These are phyloP conservation scores for Paelopatides confundens DNA, from an alignment of 53 echinoderm and acorn worm species.

Conservation along the genomic window DNA sequence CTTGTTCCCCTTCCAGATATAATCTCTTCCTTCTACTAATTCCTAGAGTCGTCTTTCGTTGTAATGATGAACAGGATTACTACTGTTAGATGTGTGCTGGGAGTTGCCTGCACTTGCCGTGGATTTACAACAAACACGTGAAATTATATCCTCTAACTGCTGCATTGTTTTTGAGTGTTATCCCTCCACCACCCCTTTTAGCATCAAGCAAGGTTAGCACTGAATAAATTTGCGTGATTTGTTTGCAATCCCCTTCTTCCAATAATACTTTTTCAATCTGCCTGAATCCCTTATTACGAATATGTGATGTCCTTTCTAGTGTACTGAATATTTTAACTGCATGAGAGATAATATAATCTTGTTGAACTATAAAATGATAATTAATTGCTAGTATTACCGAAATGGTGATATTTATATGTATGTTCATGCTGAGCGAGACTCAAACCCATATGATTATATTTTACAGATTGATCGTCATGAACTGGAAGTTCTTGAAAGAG, in stretches of 20 bases:
- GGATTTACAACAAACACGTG: not conserved
- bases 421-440: not conserved
- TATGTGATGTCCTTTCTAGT: slow-evolving; percentile 7
- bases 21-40: not conserved
- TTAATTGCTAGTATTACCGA: not conserved
- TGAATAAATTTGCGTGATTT: not conserved
- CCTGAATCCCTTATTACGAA: not conserved
- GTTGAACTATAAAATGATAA: too few species aligned
- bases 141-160: not conserved
- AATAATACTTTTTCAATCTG: not conserved
- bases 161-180: not conserved
- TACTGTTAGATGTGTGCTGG: too few species aligned
- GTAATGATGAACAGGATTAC: too few species aligned
- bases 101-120: not conserved
- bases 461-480: not conserved
- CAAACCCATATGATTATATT: not conserved
- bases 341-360: too few species aligned
- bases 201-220: not conserved
- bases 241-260: not conserved
- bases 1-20: too few species aligned
- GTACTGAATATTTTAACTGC: not conserved
- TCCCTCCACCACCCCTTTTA: not conserved
- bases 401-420: not conserved
- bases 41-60: too few species aligned
- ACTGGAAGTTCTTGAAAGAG: not conserved